Evolutionary conservation across 1,140 invertebrate genomes (phyloP), one percentile per base, ranked within the genome.

Genomic region (Platorchestia sp.): DNA sequence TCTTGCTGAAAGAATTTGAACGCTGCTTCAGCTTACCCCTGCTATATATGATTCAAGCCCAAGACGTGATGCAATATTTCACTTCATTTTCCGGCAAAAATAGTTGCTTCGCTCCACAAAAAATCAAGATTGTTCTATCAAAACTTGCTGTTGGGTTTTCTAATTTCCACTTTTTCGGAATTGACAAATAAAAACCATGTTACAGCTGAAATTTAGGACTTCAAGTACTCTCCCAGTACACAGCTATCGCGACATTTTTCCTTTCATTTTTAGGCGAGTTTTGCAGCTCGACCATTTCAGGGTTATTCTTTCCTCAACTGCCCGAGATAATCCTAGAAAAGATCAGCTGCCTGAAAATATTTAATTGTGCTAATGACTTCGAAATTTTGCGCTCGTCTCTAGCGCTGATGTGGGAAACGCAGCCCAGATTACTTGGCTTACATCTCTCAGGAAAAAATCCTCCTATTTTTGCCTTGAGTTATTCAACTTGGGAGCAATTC

Each of bases 401-500:
- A 75, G 59, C 59, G 59, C 59, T 75, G 59, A 75, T 75, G 59
- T 27, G 59, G 10, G 36, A 75, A 75, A 75, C 59, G 59, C 59
- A 75, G 59, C 59, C 10, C 59, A 36, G 59, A 75, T 75, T 75
- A 75, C 59, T 75, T 36, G 59, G 59, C 59, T 75, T 75, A 75
- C 59, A 75, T 75, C 59, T 75, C 59, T 75, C 27, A 75, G 59
- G 14, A 27, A 75, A 75, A 75, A 75, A 75, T 10, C 27, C 47
- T 75, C n/a, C 59, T 75, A 75, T 1, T 75, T 75, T 75, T 75
- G 59, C 59, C 59, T 22, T 22, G 59, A 3, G 36, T 75, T 36
- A 75, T 89, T 41, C 87, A 89, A 44, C 87, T 41, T 44, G n/a
- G 41, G 87, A 89, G 36, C 87, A 89, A 89, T 89, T 89, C n/a